Evolutionary conservation across 2,888 invertebrate species (phyloP), one percentile per base, ranked within the genome.

Genomic region (Rhagonycha fulva): DNA sequence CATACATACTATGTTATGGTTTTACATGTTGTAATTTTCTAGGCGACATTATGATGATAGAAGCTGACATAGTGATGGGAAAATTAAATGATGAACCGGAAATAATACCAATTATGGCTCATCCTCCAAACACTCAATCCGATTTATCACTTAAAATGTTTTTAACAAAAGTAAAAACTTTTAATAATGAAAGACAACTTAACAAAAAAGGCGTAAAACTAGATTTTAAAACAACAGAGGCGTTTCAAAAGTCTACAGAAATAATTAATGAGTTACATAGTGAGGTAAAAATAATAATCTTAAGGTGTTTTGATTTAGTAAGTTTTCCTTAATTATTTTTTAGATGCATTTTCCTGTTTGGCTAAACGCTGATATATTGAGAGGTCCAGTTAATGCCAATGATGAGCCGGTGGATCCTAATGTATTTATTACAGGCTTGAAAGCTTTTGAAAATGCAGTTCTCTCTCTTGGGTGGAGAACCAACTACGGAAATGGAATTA

Each of bases 401-500:
- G 84, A 89, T 0, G 86, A 83, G 63, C 94, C 94, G 0, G 93
- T 96, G 0, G 90, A 94, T 83, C 88, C 93, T 0, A 85, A 84
- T 4, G 82, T 85, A 76, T 97, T 97, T 87, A 87, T 97, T 26
- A 83, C 86, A 0, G 89, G 70, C 11, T 91, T 90, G 0, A 88
- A 90, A 69, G 87, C 89, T 62, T 92, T 94, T 79, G 90, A 92
- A 0, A 88, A 91, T 14, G 90, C 92, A 0, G 92, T 92, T 0
- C 88, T 97, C 2, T 97, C 96, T 9, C 88, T 96, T 7, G 97
- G 96, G 0, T 97, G 97, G 97, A 96, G 95, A 19, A 96, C 96
- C 1, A 90, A 89, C 77, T 93, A 91, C 85, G 90, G 90, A 4
- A 87, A 87, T 0, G 87, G 89, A 78, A 87, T 87, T 76, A 90